Base-by-base conservation (phyloP, 2,888 invertebrate species). In the Pterostichus niger region DNA sequence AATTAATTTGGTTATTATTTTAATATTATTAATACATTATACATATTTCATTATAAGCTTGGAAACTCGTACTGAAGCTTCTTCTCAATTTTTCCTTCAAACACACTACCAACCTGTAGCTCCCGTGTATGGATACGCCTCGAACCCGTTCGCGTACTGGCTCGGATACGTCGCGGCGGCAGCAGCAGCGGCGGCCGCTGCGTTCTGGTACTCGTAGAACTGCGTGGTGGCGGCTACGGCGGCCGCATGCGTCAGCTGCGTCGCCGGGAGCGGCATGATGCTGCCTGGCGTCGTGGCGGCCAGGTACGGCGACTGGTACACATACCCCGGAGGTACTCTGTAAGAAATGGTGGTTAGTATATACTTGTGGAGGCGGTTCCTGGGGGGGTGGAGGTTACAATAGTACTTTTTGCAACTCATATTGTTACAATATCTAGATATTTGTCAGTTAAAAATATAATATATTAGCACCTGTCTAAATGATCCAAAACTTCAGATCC, bases 171-270 rank as follows among this genome's bases (percentile, higher is more conserved):
- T 93, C 56, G 93, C 93, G 6, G 93, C 93, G 56, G 95, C 95
- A 2, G 95, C 95, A 3, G 94, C 94, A 0, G 94, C 94, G 11
- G 94, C 94, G 6, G 91, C 91, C 40, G 91, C 91, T n/a, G 92
- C 93, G 86, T 93, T 93, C 87, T 96, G 96, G 90, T 96, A 96
- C 91, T 96, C 95, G 88, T 96, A 96, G 88, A 96, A 93, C 88
- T 96, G 95, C 87, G 94, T 94, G 73, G 92, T 91, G n/a, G 95
- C 95, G 0, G 95, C 95, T 81, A 95, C 92, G 0, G 95, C 95
- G 7, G 95, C 95, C 0, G 95, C 95, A 88, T 94, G 94, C 87
- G 93, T 93, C 87, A 94, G 89, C 87, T 94, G 94, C 35, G 91
- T 90, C 40, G 92, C 90, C 84, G 93, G 94, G 86, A 94, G 90